These are phyloP conservation scores for Hemicentrotus pulcherrimus DNA, from an alignment of 35 echinoderm and acorn worm species.

Conservation along the genomic window DNA sequence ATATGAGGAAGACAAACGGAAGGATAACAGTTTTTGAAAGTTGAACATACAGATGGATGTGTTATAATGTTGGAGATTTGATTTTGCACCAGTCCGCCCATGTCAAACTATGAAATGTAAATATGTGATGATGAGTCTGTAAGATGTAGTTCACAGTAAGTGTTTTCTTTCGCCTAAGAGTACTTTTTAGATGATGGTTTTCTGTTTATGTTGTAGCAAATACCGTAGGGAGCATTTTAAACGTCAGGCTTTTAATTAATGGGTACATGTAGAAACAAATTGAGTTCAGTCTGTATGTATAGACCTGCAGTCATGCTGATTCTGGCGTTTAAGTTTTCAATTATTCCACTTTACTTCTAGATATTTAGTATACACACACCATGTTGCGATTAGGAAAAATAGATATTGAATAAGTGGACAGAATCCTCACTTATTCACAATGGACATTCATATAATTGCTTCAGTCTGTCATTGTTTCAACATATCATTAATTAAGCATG, in stretches of 20 bases:
- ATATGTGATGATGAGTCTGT: not conserved
- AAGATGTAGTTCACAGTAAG: conserved; percentile 4
- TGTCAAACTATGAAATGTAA: conserved; percentile 5
- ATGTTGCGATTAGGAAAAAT: too few species aligned
- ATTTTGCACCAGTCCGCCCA: conserved; percentile 15
- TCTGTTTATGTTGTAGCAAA: not conserved
- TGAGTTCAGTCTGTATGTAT: not conserved
- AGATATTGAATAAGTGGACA: too few species aligned
- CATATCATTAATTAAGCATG: too few species aligned
- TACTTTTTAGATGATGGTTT: not conserved
- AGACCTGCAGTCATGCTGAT: too few species aligned
- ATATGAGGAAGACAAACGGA: not conserved
- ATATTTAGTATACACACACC: too few species aligned
- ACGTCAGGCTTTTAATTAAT: not conserved
- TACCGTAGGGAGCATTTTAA: not conserved
- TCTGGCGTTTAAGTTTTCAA: too few species aligned
- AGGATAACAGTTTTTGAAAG: not conserved
- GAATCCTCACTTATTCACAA: too few species aligned
- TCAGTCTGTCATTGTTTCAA: too few species aligned
- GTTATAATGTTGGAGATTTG: not conserved
- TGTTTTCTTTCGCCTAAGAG: not conserved
- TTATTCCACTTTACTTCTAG: too few species aligned
- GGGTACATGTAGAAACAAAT: not conserved
- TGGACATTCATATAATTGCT: too few species aligned
- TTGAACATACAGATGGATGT: not conserved